A percentile compares a stretch with the other conserved stretches of the same genome.
Conservation (phyloP, 2,113 vertebrate genomes). For the Panthera uncia region DNA sequence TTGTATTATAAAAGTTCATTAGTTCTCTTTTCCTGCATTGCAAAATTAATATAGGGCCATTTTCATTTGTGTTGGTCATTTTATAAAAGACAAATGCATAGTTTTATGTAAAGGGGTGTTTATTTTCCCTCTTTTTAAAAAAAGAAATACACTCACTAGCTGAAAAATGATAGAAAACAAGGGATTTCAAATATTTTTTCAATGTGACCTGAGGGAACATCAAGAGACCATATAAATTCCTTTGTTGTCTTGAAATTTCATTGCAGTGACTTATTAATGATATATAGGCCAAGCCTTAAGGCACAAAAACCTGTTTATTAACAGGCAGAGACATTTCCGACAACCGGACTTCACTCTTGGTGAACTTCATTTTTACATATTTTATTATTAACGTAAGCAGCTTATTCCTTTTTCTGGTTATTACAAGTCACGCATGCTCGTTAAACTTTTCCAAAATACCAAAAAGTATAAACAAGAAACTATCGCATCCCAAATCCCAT, state of each 20-base stretch:
- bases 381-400: neutral
- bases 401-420: neutral
- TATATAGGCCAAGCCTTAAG: neutral
- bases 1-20: neutral
- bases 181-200: conserved; percentile 40
- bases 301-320: neutral
- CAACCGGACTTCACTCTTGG: neutral
- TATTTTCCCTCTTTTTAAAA: neutral
- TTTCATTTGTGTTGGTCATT: neutral
- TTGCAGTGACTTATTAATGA: neutral
- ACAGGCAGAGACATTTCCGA: neutral
- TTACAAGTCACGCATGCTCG: neutral
- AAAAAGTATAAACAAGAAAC: neutral
- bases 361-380: neutral
- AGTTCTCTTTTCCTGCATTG: neutral
- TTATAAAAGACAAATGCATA: neutral
- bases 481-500: neutral
- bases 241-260: conserved; percentile 19
- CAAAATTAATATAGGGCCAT: neutral
- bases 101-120: neutral
- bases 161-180: conserved; percentile 25
- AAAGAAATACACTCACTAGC: neutral
- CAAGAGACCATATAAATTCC: conserved; percentile 15
- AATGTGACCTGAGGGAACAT: neutral
- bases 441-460: neutral